A percentile compares a stretch with the other conserved stretches of the same genome.
Conservation (phyloP, 2,888 invertebrate species). For the Coelinius sp. region DNA sequence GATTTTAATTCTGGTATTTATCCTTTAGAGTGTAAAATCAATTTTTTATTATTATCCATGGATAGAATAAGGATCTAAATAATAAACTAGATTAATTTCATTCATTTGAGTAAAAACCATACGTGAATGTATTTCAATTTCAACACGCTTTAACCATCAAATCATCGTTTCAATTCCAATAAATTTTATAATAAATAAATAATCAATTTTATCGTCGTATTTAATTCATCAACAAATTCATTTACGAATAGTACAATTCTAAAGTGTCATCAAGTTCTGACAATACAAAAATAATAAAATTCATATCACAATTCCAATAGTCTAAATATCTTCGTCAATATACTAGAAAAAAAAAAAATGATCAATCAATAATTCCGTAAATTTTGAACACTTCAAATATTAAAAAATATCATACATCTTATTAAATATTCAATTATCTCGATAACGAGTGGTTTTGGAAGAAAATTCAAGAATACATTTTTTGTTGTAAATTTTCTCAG, state of each 20-base stretch:
- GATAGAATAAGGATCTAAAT: not conserved
- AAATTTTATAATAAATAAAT: not conserved
- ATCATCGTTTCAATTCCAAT: not conserved
- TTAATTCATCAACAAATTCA: not conserved
- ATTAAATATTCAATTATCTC: too few relatives aligned
- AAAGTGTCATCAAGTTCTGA: not conserved
- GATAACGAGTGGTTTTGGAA: too few relatives aligned
- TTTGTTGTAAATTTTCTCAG: too few relatives aligned
- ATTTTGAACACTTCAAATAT: too few relatives aligned
- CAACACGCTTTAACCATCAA: not conserved
- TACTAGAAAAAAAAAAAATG: not conserved
- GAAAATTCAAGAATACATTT: too few relatives aligned
- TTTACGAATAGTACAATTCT: not conserved
- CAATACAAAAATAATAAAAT: conserved; percentile 8
- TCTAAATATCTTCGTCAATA: not conserved
- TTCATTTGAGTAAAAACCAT: not conserved
- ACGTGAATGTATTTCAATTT: not conserved
- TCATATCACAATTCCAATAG: not conserved
- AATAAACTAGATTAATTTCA: not conserved
- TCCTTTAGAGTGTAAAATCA: not conserved
- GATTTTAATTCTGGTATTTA: not conserved
- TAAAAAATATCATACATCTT: too few relatives aligned
- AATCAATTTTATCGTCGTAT: not conserved
- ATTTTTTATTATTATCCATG: not conserved
- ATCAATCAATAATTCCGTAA: not conserved